Percentiles rank a stretch among this genome's conserved stretches.
Conservation (phyloP, 2,113 vertebrate genomes). For the Halichoeres trimaculatus region DNA sequence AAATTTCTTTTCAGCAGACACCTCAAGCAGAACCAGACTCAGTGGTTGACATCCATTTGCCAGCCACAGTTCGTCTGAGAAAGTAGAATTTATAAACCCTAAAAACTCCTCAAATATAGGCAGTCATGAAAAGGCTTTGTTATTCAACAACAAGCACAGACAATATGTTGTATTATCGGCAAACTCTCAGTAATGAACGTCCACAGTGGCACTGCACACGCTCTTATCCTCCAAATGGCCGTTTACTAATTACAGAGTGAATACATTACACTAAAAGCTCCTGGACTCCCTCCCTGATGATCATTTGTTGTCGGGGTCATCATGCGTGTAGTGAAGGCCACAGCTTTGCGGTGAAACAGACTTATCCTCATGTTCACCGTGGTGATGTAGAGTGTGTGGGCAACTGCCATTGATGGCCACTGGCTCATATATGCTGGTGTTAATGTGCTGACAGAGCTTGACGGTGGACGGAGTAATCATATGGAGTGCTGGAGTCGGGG, state of each 20-base stretch:
- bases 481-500: conserved; percentile 47
- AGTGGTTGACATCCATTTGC: too few species aligned
- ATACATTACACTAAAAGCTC: conserved; percentile 43
- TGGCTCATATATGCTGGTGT: conserved; percentile 6
- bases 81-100: too few species aligned
- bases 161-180: conserved; percentile 17
- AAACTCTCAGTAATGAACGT: conserved; percentile 9
- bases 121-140: not conserved
- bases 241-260: conserved; percentile 35
- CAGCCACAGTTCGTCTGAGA: too few species aligned
- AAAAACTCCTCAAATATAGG: not conserved
- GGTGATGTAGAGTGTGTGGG: conserved; percentile 18
- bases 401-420: conserved; percentile 44
- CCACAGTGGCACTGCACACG: not conserved
- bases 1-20: too few species aligned
- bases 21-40: too few species aligned
- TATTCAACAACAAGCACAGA: not conserved
- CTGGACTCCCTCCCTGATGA: not conserved
- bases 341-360: conserved; percentile 23
- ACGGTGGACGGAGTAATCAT: conserved; percentile 56
- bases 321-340: conserved; percentile 3
- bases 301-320: conserved; percentile 31
- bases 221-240: conserved; percentile 29
- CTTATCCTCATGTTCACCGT: conserved; percentile 46
- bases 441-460: conserved; percentile 58